A percentile compares a stretch with the other conserved stretches of the same genome.
Conservation (phyloP, 2,888 invertebrate genomes). For the Cremastobaeus sp. region DNA sequence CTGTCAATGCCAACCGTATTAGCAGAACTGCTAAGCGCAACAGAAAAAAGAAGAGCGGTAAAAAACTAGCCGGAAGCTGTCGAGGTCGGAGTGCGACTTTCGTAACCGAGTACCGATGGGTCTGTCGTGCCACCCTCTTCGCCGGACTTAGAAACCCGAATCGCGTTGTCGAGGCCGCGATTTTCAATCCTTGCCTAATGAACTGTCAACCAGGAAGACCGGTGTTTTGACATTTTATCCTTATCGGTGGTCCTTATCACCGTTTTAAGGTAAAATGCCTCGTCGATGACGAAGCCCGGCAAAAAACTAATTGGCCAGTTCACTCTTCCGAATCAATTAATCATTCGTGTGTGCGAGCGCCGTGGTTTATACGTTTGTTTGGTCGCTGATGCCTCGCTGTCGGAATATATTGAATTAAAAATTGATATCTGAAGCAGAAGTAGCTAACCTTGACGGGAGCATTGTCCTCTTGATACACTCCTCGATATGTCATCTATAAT, state of each 20-base stretch:
- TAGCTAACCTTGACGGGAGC: slow-evolving; percentile 75
- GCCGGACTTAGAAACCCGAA: no score
- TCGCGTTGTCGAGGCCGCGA: no score
- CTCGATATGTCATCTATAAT: slow-evolving; percentile 52
- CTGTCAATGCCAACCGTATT: slow-evolving; percentile 53
- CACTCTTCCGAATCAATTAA: slow-evolving; percentile 45
- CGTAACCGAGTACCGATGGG: slow-evolving; percentile 43
- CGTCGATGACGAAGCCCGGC: slow-evolving; percentile 14
- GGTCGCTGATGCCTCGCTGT: slow-evolving; percentile 20
- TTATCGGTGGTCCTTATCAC: no score
- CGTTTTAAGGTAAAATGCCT: slow-evolving; percentile 14
- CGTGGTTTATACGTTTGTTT: slow-evolving; percentile 38
- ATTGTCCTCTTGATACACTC: slow-evolving; percentile 67
- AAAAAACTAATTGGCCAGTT: slow-evolving; percentile 33
- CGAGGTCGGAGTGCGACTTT: slow-evolving; percentile 52
- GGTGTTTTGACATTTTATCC: no score
- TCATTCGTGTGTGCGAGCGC: slow-evolving; percentile 18
- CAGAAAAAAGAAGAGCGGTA: slow-evolving; percentile 38
- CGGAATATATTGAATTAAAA: slow-evolving; percentile 40
- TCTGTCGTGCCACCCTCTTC: no score
- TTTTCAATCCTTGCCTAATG: no score
- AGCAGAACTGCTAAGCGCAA: slow-evolving; percentile 33
- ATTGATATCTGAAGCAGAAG: slow-evolving; percentile 59
- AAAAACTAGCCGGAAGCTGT: slow-evolving; percentile 54
- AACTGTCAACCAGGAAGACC: no score